Evolutionary conservation across 2,888 invertebrate genomes (phyloP), one percentile per base, ranked within the genome.

Genomic region (Exocentrus adspersus): DNA sequence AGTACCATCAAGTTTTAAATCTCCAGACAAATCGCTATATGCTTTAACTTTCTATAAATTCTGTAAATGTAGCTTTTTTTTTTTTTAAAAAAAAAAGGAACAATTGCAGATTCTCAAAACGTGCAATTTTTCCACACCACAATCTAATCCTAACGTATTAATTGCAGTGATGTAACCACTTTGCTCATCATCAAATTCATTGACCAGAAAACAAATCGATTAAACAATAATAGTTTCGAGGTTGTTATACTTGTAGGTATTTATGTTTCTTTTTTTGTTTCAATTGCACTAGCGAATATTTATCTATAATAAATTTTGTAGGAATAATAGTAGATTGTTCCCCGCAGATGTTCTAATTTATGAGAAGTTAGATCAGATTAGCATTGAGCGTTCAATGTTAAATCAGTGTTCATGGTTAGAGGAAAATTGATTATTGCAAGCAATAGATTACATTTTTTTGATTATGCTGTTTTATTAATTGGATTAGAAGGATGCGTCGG

Each of bases 351-450:
- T 46, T 46, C 20, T 57, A 28, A 57, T 57, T 46, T 57, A 46
- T 46, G 46, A n/a, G 20, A 46, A 42, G 50, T 62, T 43, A 32
- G 45, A 62, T 62, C 50, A 50, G 50, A 62, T 50, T 28, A 50
- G 28, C 61, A 62, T 62, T 62, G 50, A 50, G 43, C 30, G n/a
- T 51, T 51, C 7, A 32, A 12, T 5, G n/a, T 24, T 53, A 60
- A 46, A 53, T 60, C 12, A 53, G 24, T 53, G 14, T 45, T 53
- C 52, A 53, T 53, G 60, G 52, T 37, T 53, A 41, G 53, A 24
- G 42, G 53, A 24, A 42, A 42, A 42, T 37, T 41, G 42, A 41
- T 21, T 41, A 42, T 42, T 41, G 53, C 12, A 24, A 7, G 1
- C 19, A 37, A 51, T 12, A 51, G 17, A 51, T 53, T 53, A 17